phyloP scores from a whole-genome alignment of 2,888 invertebrate genomes.

The Opisthograptis luteolata region DNA sequence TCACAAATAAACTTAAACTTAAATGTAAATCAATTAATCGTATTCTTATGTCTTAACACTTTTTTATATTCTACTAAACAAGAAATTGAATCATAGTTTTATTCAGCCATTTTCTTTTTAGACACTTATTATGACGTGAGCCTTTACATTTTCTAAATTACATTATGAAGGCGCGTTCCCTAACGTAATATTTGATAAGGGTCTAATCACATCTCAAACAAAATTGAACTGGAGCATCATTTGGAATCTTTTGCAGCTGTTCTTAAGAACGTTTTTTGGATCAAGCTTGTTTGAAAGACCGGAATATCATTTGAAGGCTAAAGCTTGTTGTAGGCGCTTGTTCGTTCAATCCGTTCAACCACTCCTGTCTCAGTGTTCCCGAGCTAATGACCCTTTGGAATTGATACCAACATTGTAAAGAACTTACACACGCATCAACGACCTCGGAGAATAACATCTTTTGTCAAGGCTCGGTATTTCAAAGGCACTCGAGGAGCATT shows the following conservation, averaged over 20 bases:
- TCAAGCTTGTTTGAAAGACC: not conserved
- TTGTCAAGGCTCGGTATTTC: constrained; percentile 33
- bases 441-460: constrained; percentile 38
- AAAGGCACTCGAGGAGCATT: constrained; percentile 27
- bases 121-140: too few species aligned
- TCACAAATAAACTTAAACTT: too few species aligned
- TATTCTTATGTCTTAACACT: too few species aligned
- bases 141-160: too few species aligned
- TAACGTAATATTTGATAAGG: not conserved
- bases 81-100: too few species aligned
- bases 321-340: not conserved
- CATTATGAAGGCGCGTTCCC: too few species aligned
- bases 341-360: constrained; percentile 9
- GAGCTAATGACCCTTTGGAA: constrained; percentile 25
- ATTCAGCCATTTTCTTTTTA: too few species aligned
- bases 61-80: too few species aligned
- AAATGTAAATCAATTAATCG: too few species aligned
- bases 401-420: constrained; percentile 28
- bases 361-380: constrained; percentile 12
- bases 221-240: not conserved
- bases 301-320: not conserved
- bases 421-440: constrained; percentile 35
- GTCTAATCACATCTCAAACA: not conserved
- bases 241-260: not conserved
- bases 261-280: not conserved